These are phyloP conservation scores for Aviceda subcristata DNA, from an alignment of 2,113 vertebrate genomes.

Conservation along the genomic window DNA sequence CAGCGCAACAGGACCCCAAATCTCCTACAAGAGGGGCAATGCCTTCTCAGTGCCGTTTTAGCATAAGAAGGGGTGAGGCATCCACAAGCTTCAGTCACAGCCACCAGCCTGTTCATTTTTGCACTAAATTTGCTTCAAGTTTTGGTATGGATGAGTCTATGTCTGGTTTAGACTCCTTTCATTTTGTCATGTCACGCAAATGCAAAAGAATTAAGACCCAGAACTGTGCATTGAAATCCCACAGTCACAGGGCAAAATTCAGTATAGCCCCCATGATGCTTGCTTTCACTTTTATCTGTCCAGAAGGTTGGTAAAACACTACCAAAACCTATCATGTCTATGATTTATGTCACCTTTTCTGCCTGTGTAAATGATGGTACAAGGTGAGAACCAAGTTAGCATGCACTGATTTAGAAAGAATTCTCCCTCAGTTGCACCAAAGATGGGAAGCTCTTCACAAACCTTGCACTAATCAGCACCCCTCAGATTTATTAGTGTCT, in stretches of 20 bases:
- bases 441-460: neutral
- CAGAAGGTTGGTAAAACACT: neutral
- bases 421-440: neutral
- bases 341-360: neutral
- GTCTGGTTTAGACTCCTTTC: neutral
- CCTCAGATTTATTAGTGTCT: slow-evolving; percentile 10
- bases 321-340: neutral
- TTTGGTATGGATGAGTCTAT: neutral
- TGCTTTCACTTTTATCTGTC: neutral
- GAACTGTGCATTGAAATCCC: neutral
- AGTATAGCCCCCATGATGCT: neutral
- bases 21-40: neutral
- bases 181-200: neutral
- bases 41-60: neutral
- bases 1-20: neutral
- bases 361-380: neutral
- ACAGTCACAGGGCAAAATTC: neutral
- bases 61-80: neutral
- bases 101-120: neutral
- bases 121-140: neutral
- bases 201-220: neutral
- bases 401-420: neutral
- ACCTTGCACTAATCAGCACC: neutral
- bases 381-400: neutral
- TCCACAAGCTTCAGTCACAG: neutral